Base-by-base conservation (phyloP, 2,888 invertebrate genomes). In the Schrankia costaestrigalis region DNA sequence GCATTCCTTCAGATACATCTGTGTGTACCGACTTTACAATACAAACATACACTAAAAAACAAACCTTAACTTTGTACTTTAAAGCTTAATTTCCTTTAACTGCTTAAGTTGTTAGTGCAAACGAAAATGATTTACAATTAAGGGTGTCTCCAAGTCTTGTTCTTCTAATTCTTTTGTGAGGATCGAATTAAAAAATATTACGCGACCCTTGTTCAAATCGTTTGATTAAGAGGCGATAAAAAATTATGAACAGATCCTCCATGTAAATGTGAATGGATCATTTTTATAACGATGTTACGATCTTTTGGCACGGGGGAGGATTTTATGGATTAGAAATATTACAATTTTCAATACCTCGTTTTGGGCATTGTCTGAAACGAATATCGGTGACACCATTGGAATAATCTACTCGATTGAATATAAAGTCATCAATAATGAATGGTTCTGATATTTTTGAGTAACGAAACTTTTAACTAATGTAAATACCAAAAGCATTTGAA, bases 101-200 rank as follows among this genome's bases (percentile, higher is more conserved):
- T n/a, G 6, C 5, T n/a, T 25, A 25, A 13, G 25, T 25, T n/a
- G 12, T 25, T 8, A 13, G 14, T 13, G 8, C n/a, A 7, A 25
- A 5, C 50, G 47, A 49, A 56, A 61, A 58, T 57, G 56, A 63
- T 62, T 60, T 51, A 54, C 54, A 62, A 64, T 67, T 63, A 62
- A 51, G 51, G 50, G 35, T 45, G 46, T 55, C 51, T 38, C 37
- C 43, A 40, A 49, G 45, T 48, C 52, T 58, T 51, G 34, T 37
- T 41, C 25, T 37, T 40, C 47, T 61, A 57, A 63, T 64, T 56
- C 55, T 47, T 69, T 63, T 63, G 59, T 48, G 38, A 55, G 33
- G 35, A 31, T 40, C 35, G 52, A 57, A 59, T 62, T 59, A 57
- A 47, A 57, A 63, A 54, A 54, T 51, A 57, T 50, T 44, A 52